Percentiles rank a stretch among this genome's conserved stretches.
Evolutionary conservation across 2,113 vertebrate species (phyloP).

Genomic region (Terrapene triunguis): DNA sequence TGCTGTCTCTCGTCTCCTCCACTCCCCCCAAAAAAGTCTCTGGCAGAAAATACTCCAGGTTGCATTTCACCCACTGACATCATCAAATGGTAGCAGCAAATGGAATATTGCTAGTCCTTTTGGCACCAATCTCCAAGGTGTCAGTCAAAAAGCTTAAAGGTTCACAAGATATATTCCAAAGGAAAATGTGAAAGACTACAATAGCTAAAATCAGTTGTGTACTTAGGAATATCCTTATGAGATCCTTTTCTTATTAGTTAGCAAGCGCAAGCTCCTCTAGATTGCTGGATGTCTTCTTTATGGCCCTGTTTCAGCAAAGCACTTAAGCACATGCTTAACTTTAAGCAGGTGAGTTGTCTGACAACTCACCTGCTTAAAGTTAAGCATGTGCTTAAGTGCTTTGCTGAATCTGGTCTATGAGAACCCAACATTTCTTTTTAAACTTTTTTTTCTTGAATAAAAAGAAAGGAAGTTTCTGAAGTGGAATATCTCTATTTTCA

Average conservation of each 20-base stretch:
- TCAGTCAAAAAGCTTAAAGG: not conserved
- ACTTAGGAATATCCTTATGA: not conserved
- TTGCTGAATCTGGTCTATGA: slow-evolving; percentile 10
- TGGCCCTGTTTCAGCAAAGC: too few relatives aligned
- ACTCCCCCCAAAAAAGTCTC: not conserved
- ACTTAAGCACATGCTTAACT: too few relatives aligned
- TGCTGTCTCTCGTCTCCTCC: not conserved
- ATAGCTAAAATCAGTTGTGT: not conserved
- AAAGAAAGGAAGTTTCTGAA: too few relatives aligned
- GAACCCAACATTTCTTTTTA: not conserved
- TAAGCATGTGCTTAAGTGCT: slow-evolving; percentile 52
- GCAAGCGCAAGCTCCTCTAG: not conserved
- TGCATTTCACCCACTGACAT: not conserved
- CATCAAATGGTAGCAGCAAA: not conserved
- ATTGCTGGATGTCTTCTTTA: not conserved
- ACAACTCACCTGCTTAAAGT: slow-evolving; percentile 34
- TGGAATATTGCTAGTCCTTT: not conserved
- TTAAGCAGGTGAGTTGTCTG: slow-evolving; percentile 6
- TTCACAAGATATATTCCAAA: not conserved
- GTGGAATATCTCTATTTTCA: slow-evolving; percentile 1
- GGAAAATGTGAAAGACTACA: not conserved
- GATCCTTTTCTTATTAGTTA: not conserved
- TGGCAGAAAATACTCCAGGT: not conserved
- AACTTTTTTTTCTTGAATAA: too few relatives aligned
- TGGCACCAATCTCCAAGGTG: not conserved